A percentile compares a stretch with the other conserved stretches of the same genome.
phyloP scores from a whole-genome alignment of 2,797 vertebrate genomes.

The Loriculus beryllinus region DNA sequence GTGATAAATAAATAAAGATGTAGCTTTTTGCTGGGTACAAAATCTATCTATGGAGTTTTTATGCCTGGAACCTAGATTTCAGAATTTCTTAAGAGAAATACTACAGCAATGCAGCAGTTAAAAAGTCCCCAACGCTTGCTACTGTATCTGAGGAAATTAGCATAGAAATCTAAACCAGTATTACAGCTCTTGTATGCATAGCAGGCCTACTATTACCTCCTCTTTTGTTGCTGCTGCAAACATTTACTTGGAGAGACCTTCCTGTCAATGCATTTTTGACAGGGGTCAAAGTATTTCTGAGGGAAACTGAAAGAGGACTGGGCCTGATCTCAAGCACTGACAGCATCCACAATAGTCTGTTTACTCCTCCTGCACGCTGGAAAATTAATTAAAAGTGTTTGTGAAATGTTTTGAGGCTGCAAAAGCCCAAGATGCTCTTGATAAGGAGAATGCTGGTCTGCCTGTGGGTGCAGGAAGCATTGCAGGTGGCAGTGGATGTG shows the following conservation, averaged over 20 bases:
- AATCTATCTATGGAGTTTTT: neutral
- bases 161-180: constrained; percentile 42
- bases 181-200: constrained; percentile 47
- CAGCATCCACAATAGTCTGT: constrained; percentile 55
- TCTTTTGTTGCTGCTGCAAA: constrained; percentile 59
- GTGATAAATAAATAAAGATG: neutral
- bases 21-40: neutral
- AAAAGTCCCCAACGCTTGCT: neutral
- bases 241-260: constrained; percentile 60
- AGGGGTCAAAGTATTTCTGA: constrained; percentile 63
- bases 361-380: constrained; percentile 42
- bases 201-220: constrained; percentile 53
- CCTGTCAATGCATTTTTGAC: constrained; percentile 62
- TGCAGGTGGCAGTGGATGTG: neutral
- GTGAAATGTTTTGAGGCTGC: neutral
- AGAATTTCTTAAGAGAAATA: neutral
- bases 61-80: neutral
- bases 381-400: constrained; percentile 61
- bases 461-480: neutral
- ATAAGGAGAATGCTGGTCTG: neutral
- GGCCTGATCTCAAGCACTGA: constrained; percentile 39
- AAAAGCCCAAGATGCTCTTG: neutral
- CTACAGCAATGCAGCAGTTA: constrained; percentile 23
- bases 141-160: constrained; percentile 52
- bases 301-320: constrained; percentile 52